Evolutionary conservation across 1,140 invertebrate genomes (phyloP).

Genomic region (Neodiprion pinetum): DNA sequence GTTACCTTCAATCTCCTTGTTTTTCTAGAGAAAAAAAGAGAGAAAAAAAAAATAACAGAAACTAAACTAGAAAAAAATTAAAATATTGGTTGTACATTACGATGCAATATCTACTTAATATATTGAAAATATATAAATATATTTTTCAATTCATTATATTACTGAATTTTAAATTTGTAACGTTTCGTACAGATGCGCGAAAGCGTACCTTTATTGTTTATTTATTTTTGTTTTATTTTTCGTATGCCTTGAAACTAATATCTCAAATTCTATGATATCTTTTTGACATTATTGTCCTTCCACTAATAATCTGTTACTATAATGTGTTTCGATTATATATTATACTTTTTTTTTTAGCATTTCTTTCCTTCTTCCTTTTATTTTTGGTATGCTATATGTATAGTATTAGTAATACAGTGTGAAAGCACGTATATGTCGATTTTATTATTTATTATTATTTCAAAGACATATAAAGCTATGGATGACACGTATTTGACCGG

Average conservation of each 20-base stretch:
- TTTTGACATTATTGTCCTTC: slow-evolving; percentile 3
- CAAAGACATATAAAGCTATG: background rate
- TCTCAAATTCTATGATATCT: slow-evolving; percentile 3
- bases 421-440: slow-evolving; percentile 1
- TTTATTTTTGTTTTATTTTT: background rate
- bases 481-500: background rate
- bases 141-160: no score
- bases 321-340: background rate
- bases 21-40: no score
- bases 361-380: background rate
- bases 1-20: background rate
- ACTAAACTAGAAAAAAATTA: no score
- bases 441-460: background rate
- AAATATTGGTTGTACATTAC: no score
- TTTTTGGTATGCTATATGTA: background rate
- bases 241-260: background rate
- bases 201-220: no score
- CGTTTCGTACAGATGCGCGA: background rate
- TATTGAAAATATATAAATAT: no score
- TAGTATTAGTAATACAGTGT: background rate
- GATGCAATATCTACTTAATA: no score
- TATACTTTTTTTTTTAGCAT: background rate
- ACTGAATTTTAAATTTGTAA: background rate
- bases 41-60: no score
- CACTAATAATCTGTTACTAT: background rate